Conservation (phyloP, 2,797 vertebrate genomes). For the Cheirogaleus major region DNA sequence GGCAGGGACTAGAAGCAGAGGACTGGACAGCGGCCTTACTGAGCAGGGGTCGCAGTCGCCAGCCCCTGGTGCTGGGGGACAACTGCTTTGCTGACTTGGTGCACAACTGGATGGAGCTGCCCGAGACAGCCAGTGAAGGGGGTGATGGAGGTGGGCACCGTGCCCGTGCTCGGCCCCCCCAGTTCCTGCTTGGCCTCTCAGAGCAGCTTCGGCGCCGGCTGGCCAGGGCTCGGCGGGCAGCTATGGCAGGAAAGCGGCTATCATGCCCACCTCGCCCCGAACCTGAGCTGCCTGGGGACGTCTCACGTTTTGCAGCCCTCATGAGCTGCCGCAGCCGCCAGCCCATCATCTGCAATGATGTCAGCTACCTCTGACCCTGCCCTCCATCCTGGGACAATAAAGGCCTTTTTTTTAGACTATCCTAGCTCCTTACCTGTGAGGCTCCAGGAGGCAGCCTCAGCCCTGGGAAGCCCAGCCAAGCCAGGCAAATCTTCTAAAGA, state of each 20-base stretch:
- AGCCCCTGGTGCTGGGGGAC: conserved; percentile 96
- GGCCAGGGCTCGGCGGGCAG: conserved; percentile 88
- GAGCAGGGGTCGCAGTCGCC: conserved; percentile 95
- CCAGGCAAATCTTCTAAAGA: neutral
- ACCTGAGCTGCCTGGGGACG: conserved; percentile 90
- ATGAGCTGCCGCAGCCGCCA: conserved; percentile 98
- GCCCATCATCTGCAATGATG: conserved; percentile 97
- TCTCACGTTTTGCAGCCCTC: conserved; percentile 92
- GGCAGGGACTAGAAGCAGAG: conserved; percentile 91
- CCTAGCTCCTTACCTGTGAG: conserved; percentile 1
- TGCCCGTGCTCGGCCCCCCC: conserved; percentile 90
- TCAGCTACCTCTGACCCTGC: conserved; percentile 93
- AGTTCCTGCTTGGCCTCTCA: conserved; percentile 94
- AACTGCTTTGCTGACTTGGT: conserved; percentile 98
- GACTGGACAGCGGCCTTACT: conserved; percentile 96
- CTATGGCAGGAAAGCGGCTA: conserved; percentile 89
- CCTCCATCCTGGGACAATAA: conserved; percentile 72
- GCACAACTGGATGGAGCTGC: conserved; percentile 99
- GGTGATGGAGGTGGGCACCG: conserved; percentile 84
- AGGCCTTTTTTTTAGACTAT: conserved; percentile 66
- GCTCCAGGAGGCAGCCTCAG: neutral
- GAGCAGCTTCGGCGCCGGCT: conserved; percentile 91
- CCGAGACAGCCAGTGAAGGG: conserved; percentile 90
- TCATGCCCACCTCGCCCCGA: conserved; percentile 93
- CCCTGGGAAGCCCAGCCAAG: neutral